Base-by-base conservation (phyloP, 64 coral and sea anemone genomes). In the Platygyra sinensis region DNA sequence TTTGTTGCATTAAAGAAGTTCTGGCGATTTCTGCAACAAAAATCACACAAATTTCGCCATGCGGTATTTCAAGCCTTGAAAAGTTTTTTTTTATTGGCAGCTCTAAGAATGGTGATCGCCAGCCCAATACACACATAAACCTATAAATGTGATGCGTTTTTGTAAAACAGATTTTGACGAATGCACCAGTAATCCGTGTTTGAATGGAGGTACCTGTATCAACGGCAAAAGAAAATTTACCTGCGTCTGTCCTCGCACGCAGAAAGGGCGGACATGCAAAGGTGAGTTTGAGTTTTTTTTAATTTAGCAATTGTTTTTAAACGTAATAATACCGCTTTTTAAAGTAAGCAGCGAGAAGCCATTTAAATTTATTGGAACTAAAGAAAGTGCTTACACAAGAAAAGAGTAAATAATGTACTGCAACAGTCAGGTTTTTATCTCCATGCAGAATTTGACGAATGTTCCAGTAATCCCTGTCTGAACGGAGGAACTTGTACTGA, bases 401-500 rank as follows among this genome's bases (percentile, higher is more conserved):
- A 62, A 18, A 22, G 20, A 65, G 18, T 22, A 22, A 20, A 62
- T 18, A 62, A 18, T 18, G 4, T 62, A 62, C 60, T 62, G 60
- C 2, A 15, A 18, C 20, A 18, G 15, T 15, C 60, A 62, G 20
- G 20, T 62, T 62, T 62, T 62, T 22, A 62, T 46, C 42, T 46
- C 42, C 42, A 6, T 55, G 25, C 31, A 86, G 90, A 86, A 73
- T 86, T 77, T 32, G 73, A 92, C 19, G 90, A 92, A 22, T 92
- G 90, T 60, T 64, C 67, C 7, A 92, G 90, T 61, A 86, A 24
- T 7, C 90, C 90, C 5, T 92, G 90, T 87, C 60, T 87, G 10
- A 92, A 92, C 27, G 90, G 90, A 5, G 90, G 90, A 2, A 49
- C 22, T 20, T 93, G 91, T 49, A 67, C 86, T 14, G 86, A 93